Percentiles rank a stretch among this genome's conserved stretches.
phyloP scores from a whole-genome alignment of 2,113 vertebrate genomes.

The Naja naja region DNA sequence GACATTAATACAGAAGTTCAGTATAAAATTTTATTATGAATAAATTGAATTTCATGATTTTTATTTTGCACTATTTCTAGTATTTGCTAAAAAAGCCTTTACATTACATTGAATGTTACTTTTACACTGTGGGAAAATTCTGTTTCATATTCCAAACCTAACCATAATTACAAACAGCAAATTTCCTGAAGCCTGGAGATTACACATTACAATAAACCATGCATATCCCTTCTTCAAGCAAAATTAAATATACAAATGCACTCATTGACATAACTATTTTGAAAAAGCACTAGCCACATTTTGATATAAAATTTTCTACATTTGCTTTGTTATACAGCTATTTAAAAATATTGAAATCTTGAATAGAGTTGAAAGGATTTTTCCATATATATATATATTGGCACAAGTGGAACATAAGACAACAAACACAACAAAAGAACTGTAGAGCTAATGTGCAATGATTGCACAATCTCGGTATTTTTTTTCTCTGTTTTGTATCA shows the following conservation, averaged over 20 bases:
- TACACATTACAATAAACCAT: conserved; percentile 32
- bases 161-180: conserved; percentile 32
- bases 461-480: not conserved
- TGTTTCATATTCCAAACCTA: conserved; percentile 22
- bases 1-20: conserved; percentile 21
- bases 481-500: not conserved
- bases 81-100: conserved; percentile 38
- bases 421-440: conserved; percentile 35
- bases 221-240: conserved; percentile 48
- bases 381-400: conserved; percentile 23
- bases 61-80: conserved; percentile 45
- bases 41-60: conserved; percentile 44
- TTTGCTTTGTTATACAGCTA: conserved; percentile 63
- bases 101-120: conserved; percentile 5
- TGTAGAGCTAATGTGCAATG: not conserved
- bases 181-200: conserved; percentile 12
- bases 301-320: conserved; percentile 46
- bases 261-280: conserved; percentile 55
- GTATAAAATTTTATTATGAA: conserved; percentile 65
- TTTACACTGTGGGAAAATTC: conserved; percentile 29
- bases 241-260: conserved; percentile 45
- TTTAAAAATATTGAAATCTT: conserved; percentile 64
- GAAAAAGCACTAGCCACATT: conserved; percentile 44
- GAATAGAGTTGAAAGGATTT: conserved; percentile 58
- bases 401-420: conserved; percentile 28